Evolutionary conservation across 2,797 vertebrate species (phyloP).

Genomic region (Halcyon smyrnensis): DNA sequence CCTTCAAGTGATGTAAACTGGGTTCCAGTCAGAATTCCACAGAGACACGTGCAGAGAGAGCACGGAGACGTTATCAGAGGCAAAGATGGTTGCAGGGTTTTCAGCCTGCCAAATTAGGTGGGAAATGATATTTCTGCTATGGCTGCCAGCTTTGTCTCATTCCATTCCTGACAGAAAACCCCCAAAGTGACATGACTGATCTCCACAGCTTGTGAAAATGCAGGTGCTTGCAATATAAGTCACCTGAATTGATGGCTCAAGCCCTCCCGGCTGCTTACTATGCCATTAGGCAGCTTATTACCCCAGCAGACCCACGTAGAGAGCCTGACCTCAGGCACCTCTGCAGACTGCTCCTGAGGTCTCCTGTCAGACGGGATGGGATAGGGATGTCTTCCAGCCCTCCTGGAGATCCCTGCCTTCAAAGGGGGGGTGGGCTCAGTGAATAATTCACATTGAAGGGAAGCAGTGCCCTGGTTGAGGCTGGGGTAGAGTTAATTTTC

Average conservation of each 20-base stretch:
- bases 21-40: not conserved
- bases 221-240: not conserved
- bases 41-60: not conserved
- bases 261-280: not conserved
- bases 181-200: not conserved
- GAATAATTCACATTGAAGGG: not conserved
- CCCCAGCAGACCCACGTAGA: not conserved
- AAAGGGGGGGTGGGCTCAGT: not conserved
- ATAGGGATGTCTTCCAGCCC: not conserved
- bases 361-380: not conserved
- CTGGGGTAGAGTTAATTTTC: not conserved
- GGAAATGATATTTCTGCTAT: not conserved
- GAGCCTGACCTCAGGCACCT: not conserved
- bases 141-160: not conserved
- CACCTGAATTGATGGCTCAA: not conserved
- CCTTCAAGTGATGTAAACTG: not conserved
- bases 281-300: not conserved
- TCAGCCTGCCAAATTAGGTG: not conserved
- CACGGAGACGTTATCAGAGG: not conserved
- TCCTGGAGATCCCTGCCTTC: not conserved
- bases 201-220: not conserved
- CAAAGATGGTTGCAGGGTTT: not conserved
- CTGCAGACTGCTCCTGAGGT: not conserved
- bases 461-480: not conserved
- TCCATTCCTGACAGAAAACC: not conserved